Conservation (phyloP, 2,888 invertebrate genomes). For the Pristionchus fissidentatus region DNA sequence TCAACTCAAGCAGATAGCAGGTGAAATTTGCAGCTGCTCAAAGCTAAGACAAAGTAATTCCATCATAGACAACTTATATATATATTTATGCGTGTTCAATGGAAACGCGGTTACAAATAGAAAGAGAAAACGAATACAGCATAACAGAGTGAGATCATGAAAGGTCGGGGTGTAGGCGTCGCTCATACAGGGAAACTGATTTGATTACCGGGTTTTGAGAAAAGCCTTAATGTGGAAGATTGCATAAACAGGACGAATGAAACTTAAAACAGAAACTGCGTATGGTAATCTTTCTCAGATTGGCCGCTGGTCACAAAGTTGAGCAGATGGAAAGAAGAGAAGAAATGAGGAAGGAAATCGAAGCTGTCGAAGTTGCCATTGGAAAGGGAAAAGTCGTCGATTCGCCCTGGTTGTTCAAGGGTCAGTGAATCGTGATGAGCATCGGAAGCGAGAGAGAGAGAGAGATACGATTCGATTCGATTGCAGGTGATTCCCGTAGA, state of each 20-base stretch:
- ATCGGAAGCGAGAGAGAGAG: not conserved
- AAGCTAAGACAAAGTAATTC: too few species aligned
- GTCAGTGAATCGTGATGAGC: not conserved
- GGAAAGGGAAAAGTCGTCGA: constrained; percentile 53
- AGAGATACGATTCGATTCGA: not conserved
- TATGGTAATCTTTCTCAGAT: constrained; percentile 53
- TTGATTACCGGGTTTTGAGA: too few species aligned
- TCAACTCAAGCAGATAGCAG: too few species aligned
- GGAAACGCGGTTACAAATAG: too few species aligned
- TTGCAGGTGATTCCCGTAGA: not conserved
- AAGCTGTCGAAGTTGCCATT: constrained; percentile 54
- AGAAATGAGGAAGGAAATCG: constrained; percentile 56
- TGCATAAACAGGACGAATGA: too few species aligned
- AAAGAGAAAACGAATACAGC: too few species aligned
- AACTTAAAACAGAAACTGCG: too few species aligned
- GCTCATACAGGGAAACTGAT: too few species aligned
- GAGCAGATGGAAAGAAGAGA: constrained; percentile 65
- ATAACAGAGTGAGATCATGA: too few species aligned
- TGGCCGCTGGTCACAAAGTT: constrained; percentile 70
- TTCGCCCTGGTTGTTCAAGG: constrained; percentile 61
- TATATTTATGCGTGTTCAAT: too few species aligned
- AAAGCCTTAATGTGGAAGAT: too few species aligned
- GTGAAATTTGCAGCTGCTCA: not conserved
- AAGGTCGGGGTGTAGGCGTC: too few species aligned
- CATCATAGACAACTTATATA: not conserved